Evolutionary conservation across 2,797 vertebrate genomes (phyloP).

Genomic region (Lateolabrax maculatus): DNA sequence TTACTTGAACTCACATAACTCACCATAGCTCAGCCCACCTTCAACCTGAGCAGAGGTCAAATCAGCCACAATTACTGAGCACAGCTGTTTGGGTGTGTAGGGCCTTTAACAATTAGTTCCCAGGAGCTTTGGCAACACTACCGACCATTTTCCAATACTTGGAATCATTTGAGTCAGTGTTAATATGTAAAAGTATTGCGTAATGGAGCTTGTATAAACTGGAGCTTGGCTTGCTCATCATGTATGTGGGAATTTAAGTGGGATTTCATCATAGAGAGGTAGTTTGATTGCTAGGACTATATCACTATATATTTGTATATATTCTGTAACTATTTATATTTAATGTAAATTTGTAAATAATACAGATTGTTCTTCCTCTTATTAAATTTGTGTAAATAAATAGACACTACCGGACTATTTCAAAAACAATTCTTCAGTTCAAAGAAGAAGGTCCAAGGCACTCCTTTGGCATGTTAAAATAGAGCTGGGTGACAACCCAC

Average conservation of each 20-base stretch:
- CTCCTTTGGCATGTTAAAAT: too few species aligned
- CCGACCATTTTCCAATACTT: not conserved
- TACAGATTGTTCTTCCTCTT: slow-evolving; percentile 53
- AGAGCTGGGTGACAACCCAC: too few species aligned
- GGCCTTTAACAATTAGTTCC: not conserved
- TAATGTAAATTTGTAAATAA: slow-evolving; percentile 77
- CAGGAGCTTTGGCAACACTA: not conserved
- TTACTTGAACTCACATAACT: not conserved
- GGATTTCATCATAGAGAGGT: not conserved
- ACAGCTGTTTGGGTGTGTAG: not conserved
- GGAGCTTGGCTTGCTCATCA: not conserved
- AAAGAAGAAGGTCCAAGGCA: too few species aligned
- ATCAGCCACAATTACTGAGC: not conserved
- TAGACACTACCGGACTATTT: slow-evolving; percentile 38
- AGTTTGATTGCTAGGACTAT: slow-evolving; percentile 27
- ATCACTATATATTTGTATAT: slow-evolving; percentile 68
- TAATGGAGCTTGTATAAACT: slow-evolving; percentile 2
- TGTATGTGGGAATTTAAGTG: slow-evolving; percentile 9
- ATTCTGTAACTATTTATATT: slow-evolving; percentile 67
- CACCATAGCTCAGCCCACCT: not conserved
- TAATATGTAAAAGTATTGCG: not conserved
- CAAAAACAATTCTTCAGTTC: not conserved
- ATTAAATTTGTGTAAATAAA: slow-evolving; percentile 63
- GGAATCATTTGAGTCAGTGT: slow-evolving; percentile 8
- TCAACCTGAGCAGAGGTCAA: not conserved